phyloP scores from a whole-genome alignment of 2,113 vertebrate species.

The Quiscalus mexicanus region DNA sequence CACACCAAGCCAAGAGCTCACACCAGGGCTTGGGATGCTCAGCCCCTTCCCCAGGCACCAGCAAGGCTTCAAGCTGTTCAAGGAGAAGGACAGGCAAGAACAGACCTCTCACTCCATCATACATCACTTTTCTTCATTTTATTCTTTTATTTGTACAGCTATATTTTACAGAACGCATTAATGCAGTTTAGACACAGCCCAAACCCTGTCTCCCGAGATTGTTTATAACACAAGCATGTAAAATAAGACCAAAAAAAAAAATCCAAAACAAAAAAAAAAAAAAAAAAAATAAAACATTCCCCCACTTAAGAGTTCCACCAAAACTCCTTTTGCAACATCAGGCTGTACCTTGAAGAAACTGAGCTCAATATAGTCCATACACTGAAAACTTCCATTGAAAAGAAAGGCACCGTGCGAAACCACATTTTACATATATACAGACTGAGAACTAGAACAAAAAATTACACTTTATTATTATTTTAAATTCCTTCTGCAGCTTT shows the following conservation, averaged over 20 bases:
- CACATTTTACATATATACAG: conserved; percentile 85
- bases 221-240: conserved; percentile 83
- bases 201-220: conserved; percentile 89
- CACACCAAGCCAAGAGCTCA: not conserved
- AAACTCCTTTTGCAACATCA: conserved; percentile 75
- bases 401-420: conserved; percentile 85
- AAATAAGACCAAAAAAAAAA: conserved; percentile 70
- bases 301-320: conserved; percentile 71
- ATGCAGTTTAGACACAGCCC: conserved; percentile 91
- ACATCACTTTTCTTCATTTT: conserved; percentile 84
- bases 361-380: conserved; percentile 72
- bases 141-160: conserved; percentile 99
- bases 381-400: conserved; percentile 79
- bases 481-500: conserved; percentile 83
- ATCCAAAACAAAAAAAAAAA: not conserved
- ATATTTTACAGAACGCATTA: conserved; percentile 92
- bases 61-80: not conserved
- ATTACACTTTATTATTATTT: conserved; percentile 81
- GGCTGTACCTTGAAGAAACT: conserved; percentile 79
- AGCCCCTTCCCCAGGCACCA: not conserved
- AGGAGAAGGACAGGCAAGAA: not conserved
- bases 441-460: conserved; percentile 79
- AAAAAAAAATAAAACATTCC: conserved; percentile 64
- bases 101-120: conserved; percentile 1
- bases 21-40: fast-evolving